phyloP scores from a whole-genome alignment of 2,113 vertebrate species.

The Fregetta grallaria region DNA sequence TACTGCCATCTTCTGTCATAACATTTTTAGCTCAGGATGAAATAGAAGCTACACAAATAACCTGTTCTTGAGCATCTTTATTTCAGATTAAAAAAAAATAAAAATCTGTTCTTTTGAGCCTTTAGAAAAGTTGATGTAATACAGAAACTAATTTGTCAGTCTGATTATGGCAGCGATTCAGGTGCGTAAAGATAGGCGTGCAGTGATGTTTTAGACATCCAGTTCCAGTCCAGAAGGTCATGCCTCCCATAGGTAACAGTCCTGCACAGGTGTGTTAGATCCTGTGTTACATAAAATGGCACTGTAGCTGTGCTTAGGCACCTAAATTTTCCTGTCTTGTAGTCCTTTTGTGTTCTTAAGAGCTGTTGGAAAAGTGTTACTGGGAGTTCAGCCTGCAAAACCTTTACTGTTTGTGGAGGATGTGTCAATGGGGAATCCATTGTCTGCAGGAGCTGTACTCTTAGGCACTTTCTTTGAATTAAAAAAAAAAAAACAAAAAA shows the following conservation, averaged over 20 bases:
- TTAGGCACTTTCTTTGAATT: background rate
- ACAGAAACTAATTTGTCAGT: background rate
- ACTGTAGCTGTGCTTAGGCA: background rate
- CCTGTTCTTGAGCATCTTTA: background rate
- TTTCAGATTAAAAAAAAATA: background rate
- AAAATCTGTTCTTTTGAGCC: background rate
- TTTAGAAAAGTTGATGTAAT: background rate
- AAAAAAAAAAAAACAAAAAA: too few species aligned
- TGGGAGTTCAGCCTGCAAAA: background rate
- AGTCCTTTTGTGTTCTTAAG: background rate
- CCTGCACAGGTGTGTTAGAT: background rate
- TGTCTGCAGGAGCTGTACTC: background rate
- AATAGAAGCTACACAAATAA: background rate
- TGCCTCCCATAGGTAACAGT: background rate
- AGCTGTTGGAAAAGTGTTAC: background rate
- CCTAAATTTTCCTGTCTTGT: background rate
- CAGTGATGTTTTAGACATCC: background rate
- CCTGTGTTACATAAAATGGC: background rate
- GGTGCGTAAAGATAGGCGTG: background rate
- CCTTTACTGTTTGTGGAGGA: background rate
- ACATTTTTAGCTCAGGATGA: background rate
- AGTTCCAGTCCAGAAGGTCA: background rate
- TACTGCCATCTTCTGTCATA: background rate
- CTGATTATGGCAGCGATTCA: background rate
- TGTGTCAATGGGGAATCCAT: background rate